Evolutionary conservation across 2,113 vertebrate genomes (phyloP).

Genomic region (Lontra canadensis): DNA sequence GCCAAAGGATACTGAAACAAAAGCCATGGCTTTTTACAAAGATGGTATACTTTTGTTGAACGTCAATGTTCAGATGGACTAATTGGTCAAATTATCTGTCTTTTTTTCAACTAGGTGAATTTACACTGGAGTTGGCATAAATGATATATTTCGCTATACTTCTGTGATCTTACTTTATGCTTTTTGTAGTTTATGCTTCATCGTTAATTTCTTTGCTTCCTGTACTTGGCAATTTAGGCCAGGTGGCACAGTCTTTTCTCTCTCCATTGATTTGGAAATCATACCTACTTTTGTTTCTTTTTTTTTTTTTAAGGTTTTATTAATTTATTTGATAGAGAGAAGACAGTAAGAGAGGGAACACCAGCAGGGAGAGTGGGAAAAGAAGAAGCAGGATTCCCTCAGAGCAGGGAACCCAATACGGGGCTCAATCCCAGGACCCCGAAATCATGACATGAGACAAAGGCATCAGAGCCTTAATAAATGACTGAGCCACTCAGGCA

Average conservation of each 20-base stretch:
- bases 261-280: not conserved
- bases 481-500: no score
- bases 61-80: not conserved
- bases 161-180: not conserved
- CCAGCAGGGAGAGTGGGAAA: no score
- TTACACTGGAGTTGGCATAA: not conserved
- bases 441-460: no score
- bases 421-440: no score
- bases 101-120: not conserved
- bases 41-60: not conserved
- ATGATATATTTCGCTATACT: not conserved
- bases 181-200: not conserved
- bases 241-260: not conserved
- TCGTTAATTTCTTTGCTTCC: not conserved
- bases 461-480: no score
- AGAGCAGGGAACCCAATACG: no score
- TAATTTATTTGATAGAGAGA: no score
- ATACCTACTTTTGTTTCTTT: not conserved
- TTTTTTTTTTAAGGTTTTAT: no score
- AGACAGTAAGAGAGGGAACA: no score
- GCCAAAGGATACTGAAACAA: not conserved
- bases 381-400: no score
- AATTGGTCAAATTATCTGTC: not conserved
- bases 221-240: not conserved
- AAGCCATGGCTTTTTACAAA: not conserved